These are phyloP conservation scores for Chaetops frenatus DNA, from an alignment of 2,113 vertebrate species.

Conservation along the genomic window DNA sequence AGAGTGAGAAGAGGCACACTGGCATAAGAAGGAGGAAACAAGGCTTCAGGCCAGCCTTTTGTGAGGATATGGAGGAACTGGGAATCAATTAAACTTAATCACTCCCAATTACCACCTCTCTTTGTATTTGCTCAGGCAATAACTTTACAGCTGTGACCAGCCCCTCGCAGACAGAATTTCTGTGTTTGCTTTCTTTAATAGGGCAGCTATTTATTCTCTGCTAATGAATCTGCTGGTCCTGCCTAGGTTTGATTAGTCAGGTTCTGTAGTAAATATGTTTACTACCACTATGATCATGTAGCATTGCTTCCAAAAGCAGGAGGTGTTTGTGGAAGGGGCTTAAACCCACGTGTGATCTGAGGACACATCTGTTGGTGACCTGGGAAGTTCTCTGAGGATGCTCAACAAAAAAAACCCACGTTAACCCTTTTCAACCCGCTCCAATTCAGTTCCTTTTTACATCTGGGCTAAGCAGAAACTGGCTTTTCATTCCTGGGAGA, in stretches of 20 bases:
- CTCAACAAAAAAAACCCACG: neutral
- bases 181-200: neutral
- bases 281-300: fast-evolving
- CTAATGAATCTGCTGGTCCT: neutral
- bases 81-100: constrained; percentile 42
- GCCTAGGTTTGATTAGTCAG: neutral
- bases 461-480: neutral
- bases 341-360: neutral
- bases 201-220: neutral
- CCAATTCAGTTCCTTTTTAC: neutral
- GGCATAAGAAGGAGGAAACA: neutral
- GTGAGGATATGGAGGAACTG: neutral
- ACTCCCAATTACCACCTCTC: neutral
- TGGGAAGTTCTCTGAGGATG: neutral
- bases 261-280: neutral
- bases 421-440: neutral
- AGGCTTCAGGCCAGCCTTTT: neutral
- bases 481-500: neutral
- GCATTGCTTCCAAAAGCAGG: neutral
- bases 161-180: neutral
- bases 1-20: neutral
- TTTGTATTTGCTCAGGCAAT: neutral
- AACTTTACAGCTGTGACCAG: neutral
- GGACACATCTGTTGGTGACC: neutral
- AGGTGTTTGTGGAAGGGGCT: neutral